Conservation (phyloP, 2,888 invertebrate species). For the Clistopyga incitator region DNA sequence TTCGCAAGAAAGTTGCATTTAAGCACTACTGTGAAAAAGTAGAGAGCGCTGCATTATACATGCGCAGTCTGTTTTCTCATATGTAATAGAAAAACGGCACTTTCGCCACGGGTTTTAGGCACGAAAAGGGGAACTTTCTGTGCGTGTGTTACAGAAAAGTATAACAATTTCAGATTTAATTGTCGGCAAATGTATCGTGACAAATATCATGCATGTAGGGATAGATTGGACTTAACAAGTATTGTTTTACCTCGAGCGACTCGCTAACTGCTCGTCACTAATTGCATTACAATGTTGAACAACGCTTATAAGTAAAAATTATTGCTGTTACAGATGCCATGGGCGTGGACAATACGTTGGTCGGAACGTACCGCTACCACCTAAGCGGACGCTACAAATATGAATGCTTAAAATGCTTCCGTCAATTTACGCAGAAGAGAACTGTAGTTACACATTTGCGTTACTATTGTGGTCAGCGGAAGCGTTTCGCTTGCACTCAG, state of each 20-base stretch:
- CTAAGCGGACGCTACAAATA: conserved; percentile 73
- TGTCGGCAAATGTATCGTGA: background rate
- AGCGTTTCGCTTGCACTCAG: conserved; percentile 69
- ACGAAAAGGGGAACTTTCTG: too few relatives aligned
- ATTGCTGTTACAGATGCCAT: conserved; percentile 45
- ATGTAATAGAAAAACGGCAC: too few relatives aligned
- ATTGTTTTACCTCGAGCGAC: background rate
- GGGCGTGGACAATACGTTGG: background rate
- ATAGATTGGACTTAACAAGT: background rate
- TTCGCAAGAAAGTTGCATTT: too few relatives aligned
- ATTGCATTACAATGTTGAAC: background rate
- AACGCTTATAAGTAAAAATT: conserved; percentile 4
- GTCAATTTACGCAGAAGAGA: conserved; percentile 80
- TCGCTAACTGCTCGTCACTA: background rate
- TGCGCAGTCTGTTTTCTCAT: too few relatives aligned
- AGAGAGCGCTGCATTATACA: too few relatives aligned
- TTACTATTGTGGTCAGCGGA: conserved; percentile 71
- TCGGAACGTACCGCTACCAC: conserved; percentile 35
- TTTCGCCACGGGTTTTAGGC: too few relatives aligned
- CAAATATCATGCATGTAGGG: background rate
- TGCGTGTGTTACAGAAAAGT: too few relatives aligned
- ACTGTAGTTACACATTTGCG: conserved; percentile 79
- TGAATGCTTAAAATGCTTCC: conserved; percentile 79
- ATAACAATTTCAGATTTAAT: background rate
- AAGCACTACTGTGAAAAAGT: too few relatives aligned